Percentiles rank a stretch among this genome's conserved stretches.
These are phyloP conservation scores for Odontocerum albicorne DNA, from an alignment of 2,888 invertebrate genomes.

Conservation along the genomic window DNA sequence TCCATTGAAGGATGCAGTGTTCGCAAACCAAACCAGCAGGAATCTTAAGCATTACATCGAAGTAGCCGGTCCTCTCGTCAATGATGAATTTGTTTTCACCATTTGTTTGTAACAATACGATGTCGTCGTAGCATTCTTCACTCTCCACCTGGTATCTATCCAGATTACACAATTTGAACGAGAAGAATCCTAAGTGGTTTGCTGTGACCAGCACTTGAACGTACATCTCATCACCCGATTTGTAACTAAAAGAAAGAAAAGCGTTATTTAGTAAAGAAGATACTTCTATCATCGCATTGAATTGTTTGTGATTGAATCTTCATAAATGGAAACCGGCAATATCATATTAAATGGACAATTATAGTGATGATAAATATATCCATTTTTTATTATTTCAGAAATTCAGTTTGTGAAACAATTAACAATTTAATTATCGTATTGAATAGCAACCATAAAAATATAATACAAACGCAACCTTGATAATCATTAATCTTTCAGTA, in stretches of 20 bases:
- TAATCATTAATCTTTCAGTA: no score
- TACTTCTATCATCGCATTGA: no score
- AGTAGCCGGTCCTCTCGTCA: slow-evolving; percentile 37
- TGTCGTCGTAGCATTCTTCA: slow-evolving; percentile 53
- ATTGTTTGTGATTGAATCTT: no score
- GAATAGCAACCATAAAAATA: no score
- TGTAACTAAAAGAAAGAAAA: slow-evolving; percentile 39
- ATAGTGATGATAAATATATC: no score
- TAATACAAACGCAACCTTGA: no score
- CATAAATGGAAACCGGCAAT: no score
- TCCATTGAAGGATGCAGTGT: slow-evolving; percentile 60
- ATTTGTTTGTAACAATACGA: slow-evolving; percentile 44
- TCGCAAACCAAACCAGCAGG: slow-evolving; percentile 52
- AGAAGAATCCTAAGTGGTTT: slow-evolving; percentile 53
- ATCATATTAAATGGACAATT: no score
- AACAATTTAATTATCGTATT: no score
- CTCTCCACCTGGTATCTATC: slow-evolving; percentile 47
- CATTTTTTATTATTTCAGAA: no score
- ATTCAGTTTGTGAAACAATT: no score
- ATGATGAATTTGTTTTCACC: slow-evolving; percentile 38
- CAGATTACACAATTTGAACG: slow-evolving; percentile 55
- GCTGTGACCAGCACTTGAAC: slow-evolving; percentile 48
- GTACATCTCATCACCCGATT: slow-evolving; percentile 39
- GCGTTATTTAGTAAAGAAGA: no score
- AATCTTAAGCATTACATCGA: slow-evolving; percentile 42